Conservation (phyloP, 2,113 vertebrate genomes). For the Cyphomyrus discorhynchus region DNA sequence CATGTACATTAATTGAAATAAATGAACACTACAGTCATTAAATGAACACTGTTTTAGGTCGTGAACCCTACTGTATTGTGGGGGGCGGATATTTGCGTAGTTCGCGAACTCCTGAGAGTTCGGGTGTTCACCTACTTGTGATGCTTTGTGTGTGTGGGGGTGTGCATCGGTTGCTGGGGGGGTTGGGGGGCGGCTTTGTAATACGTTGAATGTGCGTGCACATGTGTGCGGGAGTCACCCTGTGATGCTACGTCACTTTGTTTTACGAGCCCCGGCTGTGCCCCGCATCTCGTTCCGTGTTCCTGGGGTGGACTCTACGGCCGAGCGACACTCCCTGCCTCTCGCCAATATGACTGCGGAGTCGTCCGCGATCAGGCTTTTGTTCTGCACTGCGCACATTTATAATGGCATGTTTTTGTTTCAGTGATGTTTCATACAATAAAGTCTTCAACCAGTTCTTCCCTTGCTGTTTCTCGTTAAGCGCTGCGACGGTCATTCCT, state of each 20-base stretch:
- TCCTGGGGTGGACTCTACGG: neutral
- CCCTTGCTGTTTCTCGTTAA: neutral
- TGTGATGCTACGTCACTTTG: neutral
- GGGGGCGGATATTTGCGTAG: neutral
- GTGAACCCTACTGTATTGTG: neutral
- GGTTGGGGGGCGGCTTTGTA: neutral
- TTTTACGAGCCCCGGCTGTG: neutral
- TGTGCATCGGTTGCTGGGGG: neutral
- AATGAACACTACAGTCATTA: neutral
- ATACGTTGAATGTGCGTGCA: neutral
- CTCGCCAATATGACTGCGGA: neutral
- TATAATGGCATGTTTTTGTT: neutral
- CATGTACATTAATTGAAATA: too few species aligned
- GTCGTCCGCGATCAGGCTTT: neutral
- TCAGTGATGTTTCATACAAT: neutral
- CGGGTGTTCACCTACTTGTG: neutral
- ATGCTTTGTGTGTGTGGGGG: neutral
- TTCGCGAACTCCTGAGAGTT: neutral
- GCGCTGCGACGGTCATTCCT: neutral
- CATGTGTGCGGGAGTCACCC: neutral
- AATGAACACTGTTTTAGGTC: neutral
- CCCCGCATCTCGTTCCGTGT: neutral
- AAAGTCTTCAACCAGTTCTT: neutral
- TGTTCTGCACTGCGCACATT: neutral
- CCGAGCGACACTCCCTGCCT: neutral